Evolutionary conservation across 1,140 invertebrate genomes (phyloP), one percentile per base, ranked within the genome.

Genomic region (Leptinotarsa undecemlineata): DNA sequence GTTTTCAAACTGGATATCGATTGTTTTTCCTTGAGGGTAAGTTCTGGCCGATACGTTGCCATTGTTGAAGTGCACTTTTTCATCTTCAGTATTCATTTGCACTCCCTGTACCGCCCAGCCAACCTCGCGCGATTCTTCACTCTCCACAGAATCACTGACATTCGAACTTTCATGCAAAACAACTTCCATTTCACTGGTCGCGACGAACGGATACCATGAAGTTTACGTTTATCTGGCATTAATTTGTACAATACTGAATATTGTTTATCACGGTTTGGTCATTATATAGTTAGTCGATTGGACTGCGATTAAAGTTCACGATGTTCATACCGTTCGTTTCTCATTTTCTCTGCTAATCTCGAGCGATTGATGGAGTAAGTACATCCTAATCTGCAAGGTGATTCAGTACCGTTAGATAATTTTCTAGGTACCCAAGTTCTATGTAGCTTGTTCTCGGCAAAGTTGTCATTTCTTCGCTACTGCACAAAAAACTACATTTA

Each of bases 1-100:
- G 73, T 93, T 89, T 21, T 90, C 88, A 81, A 94, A 94, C 26
- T 88, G 87, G 48, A 94, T 90, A 78, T 93, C 91, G n/a, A 93
- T 86, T 0, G 88, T 88, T 57, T 57, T 57, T 57, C n/a, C 51
- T 19, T 5, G 17, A 15, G 15, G 15, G 20, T 90, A 86, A 48
- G 85, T 85, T 4, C 81, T 81, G 0, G 88, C 88, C 48, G 87
- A 78, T 78, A 19, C n/a, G 14, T 2, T 57, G 17, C 51, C 51
- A 87, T 87, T 63, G 86, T 85, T 11, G 90, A 84, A 19, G 23
- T 74, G 5, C 21, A 66, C n/a, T 17, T 48, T 17, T 57, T 68
- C n/a, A 8, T 71, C 60, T 62, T 71, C 69, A 23, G 20, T 57
- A 19, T 60, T 71, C 4, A 68, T 26, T 17, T 68, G 15, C 4